Evolutionary conservation across 2,797 vertebrate species (phyloP), one percentile per base, ranked within the genome.

Genomic region (Cirrhinus mrigala): DNA sequence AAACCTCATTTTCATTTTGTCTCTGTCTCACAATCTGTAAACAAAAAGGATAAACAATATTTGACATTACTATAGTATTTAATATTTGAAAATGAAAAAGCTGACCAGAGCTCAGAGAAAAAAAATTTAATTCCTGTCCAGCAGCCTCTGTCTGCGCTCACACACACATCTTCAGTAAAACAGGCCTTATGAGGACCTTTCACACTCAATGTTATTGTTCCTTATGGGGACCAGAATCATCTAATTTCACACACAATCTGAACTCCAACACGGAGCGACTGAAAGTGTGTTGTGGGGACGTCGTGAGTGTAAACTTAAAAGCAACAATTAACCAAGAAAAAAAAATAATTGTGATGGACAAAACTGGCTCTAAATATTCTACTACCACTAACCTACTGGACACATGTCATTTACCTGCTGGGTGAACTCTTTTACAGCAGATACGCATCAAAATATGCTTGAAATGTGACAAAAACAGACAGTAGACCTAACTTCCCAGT

Each of bases 281-380:
- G 10, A 81, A 37, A 9, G 33, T 83, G 81, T 68, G 68, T 9
- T 84, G 68, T 75, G 86, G 69, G 82, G 70, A 87, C 11, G 2
- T 69, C 33, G 24, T 50, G 22, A 78, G 68, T 82, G 66, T 54
- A 8, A 22, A 56, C 12, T 56, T 56, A 18, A 82, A 29, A 73
- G 29, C 14, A 24, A 70, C 48, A 69, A 50, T 69, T 77, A 58
- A 37, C 3, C 5, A 58, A 78, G 15, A n/a, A n/a, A 82, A 27
- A 20, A 70, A 16, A 56, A 27, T 11, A 5, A 9, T 20, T 29
- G 1, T 52, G 54, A 44, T n/a, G 4, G 12, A 48, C 29, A 10
- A 58, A 74, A 66, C 64, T 20, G 24, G 20, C 14, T 14, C 20
- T 18, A 74, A 85, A 75, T 50, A 74, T 66, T 4, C 56, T 44